Conservation (phyloP, 1,140 invertebrate genomes). For the Drosophila chauvacae region DNA sequence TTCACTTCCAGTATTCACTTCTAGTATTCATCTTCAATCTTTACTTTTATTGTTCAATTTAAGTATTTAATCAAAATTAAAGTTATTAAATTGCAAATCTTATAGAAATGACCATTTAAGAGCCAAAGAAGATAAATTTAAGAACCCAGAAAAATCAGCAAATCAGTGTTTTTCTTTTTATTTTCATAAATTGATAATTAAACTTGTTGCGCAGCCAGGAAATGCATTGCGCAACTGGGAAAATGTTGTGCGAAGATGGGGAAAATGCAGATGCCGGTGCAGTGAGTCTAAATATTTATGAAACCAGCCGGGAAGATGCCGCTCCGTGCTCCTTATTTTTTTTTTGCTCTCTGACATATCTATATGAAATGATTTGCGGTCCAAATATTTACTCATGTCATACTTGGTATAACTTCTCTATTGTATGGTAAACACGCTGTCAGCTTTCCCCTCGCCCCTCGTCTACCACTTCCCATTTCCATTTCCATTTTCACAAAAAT, state of each 20-base stretch:
- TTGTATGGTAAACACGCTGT: slow-evolving; percentile 48
- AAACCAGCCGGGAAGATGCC: not conserved
- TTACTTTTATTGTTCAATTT: not conserved
- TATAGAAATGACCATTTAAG: too few species aligned
- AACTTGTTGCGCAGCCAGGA: slow-evolving; percentile 31
- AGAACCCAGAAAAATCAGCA: too few species aligned
- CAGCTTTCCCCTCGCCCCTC: slow-evolving; percentile 1
- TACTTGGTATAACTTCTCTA: slow-evolving; percentile 36
- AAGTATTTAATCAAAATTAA: not conserved
- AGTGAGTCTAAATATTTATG: slow-evolving; percentile 39
- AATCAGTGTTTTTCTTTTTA: too few species aligned
- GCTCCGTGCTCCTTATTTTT: not conserved
- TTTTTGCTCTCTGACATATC: slow-evolving; percentile 8
- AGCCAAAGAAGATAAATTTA: too few species aligned
- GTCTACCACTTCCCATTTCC: not conserved
- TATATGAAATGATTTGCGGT: slow-evolving; percentile 24
- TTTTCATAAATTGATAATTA: too few species aligned
- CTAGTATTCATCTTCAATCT: not conserved
- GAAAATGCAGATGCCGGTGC: slow-evolving; percentile 9
- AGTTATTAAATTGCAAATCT: not conserved
- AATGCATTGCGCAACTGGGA: slow-evolving; percentile 24
- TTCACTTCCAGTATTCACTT: not conserved
- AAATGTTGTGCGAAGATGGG: not conserved
- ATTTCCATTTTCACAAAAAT: slow-evolving; percentile 16
- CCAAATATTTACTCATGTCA: slow-evolving; percentile 47